Percentiles rank a stretch among this genome's conserved stretches.
Evolutionary conservation across 1,140 invertebrate genomes (phyloP).

Genomic region (Andrena cerasifolii): DNA sequence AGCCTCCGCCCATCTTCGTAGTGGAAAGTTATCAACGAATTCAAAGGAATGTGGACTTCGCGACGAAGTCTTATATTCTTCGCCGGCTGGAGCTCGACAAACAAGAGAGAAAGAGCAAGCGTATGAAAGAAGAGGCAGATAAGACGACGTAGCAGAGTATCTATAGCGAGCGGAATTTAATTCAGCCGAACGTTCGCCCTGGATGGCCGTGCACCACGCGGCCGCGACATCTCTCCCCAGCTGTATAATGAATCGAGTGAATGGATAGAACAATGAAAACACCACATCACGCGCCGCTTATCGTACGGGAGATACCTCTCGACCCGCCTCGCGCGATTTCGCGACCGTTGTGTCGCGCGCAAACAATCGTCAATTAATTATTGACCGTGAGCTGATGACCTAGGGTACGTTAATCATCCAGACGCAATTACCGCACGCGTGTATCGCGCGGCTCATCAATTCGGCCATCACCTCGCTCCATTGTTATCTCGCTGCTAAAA

Average conservation of each 20-base stretch:
- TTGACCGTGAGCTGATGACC: slow-evolving; percentile 54
- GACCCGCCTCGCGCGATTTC: slow-evolving; percentile 24
- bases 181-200: neutral
- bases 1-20: neutral
- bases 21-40: neutral
- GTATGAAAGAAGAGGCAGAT: neutral
- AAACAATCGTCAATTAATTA: slow-evolving; percentile 63
- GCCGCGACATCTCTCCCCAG: neutral
- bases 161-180: neutral
- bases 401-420: slow-evolving; percentile 49
- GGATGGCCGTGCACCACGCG: neutral
- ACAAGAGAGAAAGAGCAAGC: too few species aligned
- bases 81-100: too few species aligned
- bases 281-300: slow-evolving; percentile 50
- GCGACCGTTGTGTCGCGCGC: slow-evolving; percentile 17
- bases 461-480: neutral
- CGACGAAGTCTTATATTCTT: too few species aligned
- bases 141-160: neutral
- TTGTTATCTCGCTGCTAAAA: neutral
- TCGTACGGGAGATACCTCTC: slow-evolving; percentile 54
- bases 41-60: too few species aligned
- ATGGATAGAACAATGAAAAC: slow-evolving; percentile 65
- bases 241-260: slow-evolving; percentile 47
- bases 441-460: slow-evolving; percentile 15
- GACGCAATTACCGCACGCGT: slow-evolving; percentile 25